These are phyloP conservation scores for Melanophora roralis DNA, from an alignment of 2,888 invertebrate species.

Conservation along the genomic window DNA sequence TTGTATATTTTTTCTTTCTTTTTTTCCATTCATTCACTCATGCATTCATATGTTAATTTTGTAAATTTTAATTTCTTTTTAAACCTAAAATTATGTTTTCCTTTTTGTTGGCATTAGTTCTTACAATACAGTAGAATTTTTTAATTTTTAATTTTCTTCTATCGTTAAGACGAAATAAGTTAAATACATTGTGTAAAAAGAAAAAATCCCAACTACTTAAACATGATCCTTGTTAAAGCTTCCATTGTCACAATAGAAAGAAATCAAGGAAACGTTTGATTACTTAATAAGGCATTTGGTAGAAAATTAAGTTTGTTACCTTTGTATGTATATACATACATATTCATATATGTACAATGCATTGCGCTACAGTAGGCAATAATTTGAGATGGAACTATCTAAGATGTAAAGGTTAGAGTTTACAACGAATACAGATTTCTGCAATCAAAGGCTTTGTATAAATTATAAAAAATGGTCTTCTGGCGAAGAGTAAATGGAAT, in stretches of 20 bases:
- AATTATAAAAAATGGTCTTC: too few species aligned
- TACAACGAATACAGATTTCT: too few species aligned
- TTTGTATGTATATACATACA: too few species aligned
- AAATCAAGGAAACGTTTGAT: not conserved
- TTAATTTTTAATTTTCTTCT: constrained; percentile 33
- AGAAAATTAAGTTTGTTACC: not conserved
- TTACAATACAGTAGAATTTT: not conserved
- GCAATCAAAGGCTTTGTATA: too few species aligned
- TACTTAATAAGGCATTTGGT: not conserved
- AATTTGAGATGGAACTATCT: too few species aligned
- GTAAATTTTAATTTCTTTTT: constrained; percentile 30
- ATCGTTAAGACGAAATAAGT: constrained; percentile 38
- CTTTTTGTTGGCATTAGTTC: constrained; percentile 38
- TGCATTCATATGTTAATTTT: constrained; percentile 59
- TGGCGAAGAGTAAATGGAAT: too few species aligned
- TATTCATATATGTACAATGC: too few species aligned
- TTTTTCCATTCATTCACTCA: constrained; percentile 9
- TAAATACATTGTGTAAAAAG: constrained; percentile 8
- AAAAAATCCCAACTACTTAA: constrained; percentile 34
- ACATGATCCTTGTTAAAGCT: constrained; percentile 49
- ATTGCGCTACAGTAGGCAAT: too few species aligned
- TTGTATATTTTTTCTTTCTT: constrained; percentile 23
- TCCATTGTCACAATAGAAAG: constrained; percentile 5
- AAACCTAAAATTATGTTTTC: constrained; percentile 44
- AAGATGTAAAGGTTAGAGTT: too few species aligned